phyloP scores from a whole-genome alignment of 2,113 vertebrate species.

The Erythrolamprus reginae region DNA sequence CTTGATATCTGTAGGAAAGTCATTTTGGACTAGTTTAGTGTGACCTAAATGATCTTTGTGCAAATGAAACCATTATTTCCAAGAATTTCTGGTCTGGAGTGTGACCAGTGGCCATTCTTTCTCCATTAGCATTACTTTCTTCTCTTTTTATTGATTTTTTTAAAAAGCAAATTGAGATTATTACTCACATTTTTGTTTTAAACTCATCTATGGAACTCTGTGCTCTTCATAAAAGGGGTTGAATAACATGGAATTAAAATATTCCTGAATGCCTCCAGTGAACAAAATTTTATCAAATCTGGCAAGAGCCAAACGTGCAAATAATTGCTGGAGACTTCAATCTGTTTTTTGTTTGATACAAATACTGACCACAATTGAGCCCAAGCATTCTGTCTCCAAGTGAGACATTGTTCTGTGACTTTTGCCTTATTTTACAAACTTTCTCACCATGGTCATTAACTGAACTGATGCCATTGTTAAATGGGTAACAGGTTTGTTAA shows the following conservation, averaged over 20 bases:
- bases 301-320: neutral
- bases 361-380: neutral
- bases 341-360: too few relatives aligned
- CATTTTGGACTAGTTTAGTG: neutral
- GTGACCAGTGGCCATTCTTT: constrained; percentile 27
- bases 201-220: too few relatives aligned
- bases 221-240: too few relatives aligned
- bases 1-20: constrained; percentile 3
- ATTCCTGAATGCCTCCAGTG: neutral
- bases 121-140: neutral
- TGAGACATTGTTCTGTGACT: neutral
- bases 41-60: neutral
- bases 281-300: neutral
- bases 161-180: neutral
- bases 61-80: constrained; percentile 17
- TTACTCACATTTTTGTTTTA: neutral
- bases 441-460: neutral
- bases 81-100: constrained; percentile 28
- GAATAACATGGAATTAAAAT: neutral
- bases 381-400: neutral
- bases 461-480: neutral
- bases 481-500: neutral
- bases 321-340: neutral
- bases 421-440: neutral
- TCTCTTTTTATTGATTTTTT: constrained; percentile 29